These are phyloP conservation scores for Micropoecilia bifurca DNA, from an alignment of 2,797 vertebrate genomes.

Conservation along the genomic window DNA sequence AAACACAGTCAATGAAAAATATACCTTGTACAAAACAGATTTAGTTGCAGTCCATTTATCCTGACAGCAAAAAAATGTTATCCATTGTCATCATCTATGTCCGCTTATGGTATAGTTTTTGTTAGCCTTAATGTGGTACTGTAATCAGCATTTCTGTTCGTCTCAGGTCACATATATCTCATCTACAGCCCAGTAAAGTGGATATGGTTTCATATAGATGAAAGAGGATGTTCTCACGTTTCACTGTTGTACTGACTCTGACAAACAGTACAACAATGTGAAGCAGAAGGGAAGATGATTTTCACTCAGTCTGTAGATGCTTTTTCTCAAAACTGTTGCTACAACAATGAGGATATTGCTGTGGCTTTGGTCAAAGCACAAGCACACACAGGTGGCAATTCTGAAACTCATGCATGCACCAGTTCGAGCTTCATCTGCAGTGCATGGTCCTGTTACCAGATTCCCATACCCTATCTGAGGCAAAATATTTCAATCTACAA, in stretches of 20 bases:
- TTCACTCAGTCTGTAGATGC: background rate
- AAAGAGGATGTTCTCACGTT: background rate
- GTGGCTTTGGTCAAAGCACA: slow-evolving; percentile 16
- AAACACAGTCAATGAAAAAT: slow-evolving; percentile 21
- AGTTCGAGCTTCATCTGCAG: background rate
- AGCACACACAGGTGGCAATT: background rate
- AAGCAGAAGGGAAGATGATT: background rate
- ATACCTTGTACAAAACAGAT: slow-evolving; percentile 8
- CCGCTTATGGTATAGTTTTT: background rate
- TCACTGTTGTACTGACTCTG: background rate
- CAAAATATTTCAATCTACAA: background rate
- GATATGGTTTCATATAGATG: background rate
- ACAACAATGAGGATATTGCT: background rate
- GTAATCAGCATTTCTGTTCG: background rate
- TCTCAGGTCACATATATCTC: background rate
- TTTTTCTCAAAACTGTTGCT: background rate
- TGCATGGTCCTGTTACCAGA: background rate
- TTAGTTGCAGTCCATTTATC: background rate
- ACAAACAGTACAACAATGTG: background rate
- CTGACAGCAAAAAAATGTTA: background rate
- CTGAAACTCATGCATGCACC: slow-evolving; percentile 2
- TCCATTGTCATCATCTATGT: background rate
- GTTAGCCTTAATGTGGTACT: background rate
- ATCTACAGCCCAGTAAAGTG: background rate
- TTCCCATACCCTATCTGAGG: background rate